A percentile compares a stretch with the other conserved stretches of the same genome.
Conservation (phyloP, 2,797 vertebrate species). For the Macropodus opercularis region DNA sequence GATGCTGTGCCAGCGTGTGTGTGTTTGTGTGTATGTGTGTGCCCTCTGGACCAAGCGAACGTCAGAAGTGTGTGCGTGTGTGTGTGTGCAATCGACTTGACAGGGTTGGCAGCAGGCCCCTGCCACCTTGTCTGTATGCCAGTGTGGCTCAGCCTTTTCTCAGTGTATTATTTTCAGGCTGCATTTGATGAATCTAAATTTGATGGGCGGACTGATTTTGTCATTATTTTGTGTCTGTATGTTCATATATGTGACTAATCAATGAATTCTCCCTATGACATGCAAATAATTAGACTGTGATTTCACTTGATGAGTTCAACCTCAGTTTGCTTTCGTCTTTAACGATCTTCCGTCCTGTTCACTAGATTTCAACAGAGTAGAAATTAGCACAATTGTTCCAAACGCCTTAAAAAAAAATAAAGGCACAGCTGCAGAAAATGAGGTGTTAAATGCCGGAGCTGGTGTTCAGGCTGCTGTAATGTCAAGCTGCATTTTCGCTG, state of each 20-base stretch:
- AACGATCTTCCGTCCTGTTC: background rate
- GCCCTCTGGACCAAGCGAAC: constrained; percentile 50
- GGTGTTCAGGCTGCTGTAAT: constrained; percentile 47
- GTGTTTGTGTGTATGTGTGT: constrained; percentile 32
- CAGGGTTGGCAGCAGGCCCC: constrained; percentile 61
- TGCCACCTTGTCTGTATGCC: constrained; percentile 55
- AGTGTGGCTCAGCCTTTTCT: constrained; percentile 47
- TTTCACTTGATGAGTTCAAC: background rate
- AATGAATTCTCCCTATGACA: background rate
- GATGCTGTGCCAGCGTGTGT: constrained; percentile 65
- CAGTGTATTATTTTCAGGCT: constrained; percentile 41
- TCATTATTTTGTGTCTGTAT: background rate
- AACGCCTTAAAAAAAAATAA: constrained; percentile 22
- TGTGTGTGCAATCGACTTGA: constrained; percentile 64
- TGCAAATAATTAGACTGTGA: background rate
- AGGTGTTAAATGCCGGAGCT: constrained; percentile 43
- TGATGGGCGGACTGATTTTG: constrained; percentile 2
- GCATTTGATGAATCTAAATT: constrained; percentile 23
- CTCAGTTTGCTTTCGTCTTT: constrained; percentile 1
- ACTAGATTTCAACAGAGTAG: background rate
- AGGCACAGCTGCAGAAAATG: constrained; percentile 36
- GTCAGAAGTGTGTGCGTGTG: constrained; percentile 40
- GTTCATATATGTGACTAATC: background rate
- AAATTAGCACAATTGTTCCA: constrained; percentile 17
- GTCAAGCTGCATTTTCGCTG: constrained; percentile 57